A percentile compares a stretch with the other conserved stretches of the same genome.
Evolutionary conservation across 2,888 invertebrate genomes (phyloP).

Genomic region (Frankliniella intonsa): DNA sequence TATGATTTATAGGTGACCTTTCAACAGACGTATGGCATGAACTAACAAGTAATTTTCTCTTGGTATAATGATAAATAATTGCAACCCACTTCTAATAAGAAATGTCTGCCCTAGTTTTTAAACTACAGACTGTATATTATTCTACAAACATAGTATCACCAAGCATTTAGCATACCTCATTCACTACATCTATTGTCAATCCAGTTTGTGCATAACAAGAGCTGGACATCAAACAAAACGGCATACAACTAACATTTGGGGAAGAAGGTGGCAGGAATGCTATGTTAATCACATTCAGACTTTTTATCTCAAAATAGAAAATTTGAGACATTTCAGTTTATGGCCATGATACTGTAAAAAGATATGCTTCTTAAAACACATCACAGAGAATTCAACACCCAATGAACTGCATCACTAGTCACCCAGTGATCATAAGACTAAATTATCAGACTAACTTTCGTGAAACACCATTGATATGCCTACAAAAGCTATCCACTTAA

Average conservation of each 20-base stretch:
- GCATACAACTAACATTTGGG: background rate
- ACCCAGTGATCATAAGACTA: background rate
- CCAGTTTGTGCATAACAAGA: background rate
- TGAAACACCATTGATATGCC: background rate
- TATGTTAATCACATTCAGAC: constrained; percentile 12
- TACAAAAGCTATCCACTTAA: background rate
- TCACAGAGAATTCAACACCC: background rate
- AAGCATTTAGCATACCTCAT: background rate
- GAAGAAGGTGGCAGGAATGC: constrained; percentile 6
- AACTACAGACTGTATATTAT: background rate
- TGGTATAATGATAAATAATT: background rate
- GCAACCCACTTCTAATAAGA: background rate
- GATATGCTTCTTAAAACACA: constrained; percentile 18
- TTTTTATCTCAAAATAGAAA: background rate
- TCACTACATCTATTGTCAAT: background rate
- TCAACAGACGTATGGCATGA: background rate
- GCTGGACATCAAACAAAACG: background rate
- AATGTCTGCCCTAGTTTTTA: background rate
- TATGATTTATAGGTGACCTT: background rate
- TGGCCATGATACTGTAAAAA: background rate
- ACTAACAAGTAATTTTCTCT: background rate
- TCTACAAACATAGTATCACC: background rate
- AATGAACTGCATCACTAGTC: background rate
- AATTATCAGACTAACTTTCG: background rate
- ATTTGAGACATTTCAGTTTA: background rate